Conservation (phyloP, 2,113 vertebrate species). For the Poeciliopsis turrubarensis region DNA sequence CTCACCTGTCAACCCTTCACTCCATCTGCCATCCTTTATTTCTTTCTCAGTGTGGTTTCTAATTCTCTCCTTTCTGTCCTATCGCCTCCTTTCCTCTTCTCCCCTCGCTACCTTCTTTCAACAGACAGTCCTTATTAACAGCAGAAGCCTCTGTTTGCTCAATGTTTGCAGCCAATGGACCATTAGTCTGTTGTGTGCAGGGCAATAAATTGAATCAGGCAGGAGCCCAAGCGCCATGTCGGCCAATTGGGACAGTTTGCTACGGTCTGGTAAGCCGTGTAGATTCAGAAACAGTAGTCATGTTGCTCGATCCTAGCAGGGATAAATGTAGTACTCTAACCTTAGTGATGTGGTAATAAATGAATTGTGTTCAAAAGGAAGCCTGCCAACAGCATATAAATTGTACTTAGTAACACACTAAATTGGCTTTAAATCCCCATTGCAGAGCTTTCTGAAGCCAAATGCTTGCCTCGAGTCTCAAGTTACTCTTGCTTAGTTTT, state of each 20-base stretch:
- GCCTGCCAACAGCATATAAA: neutral
- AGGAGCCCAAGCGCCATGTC: constrained; percentile 55
- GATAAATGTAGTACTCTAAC: constrained; percentile 12
- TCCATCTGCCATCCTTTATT: constrained; percentile 40
- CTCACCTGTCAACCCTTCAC: constrained; percentile 38
- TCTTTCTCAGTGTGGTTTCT: constrained; percentile 22
- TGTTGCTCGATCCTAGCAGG: constrained; percentile 23
- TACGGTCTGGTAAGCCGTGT: constrained; percentile 58
- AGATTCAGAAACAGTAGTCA: constrained; percentile 35
- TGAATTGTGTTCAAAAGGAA: constrained; percentile 6
- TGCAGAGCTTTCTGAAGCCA: neutral
- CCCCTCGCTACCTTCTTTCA: constrained; percentile 30
- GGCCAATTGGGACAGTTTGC: constrained; percentile 72
- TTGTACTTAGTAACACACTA: constrained; percentile 7
- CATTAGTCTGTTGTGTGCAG: constrained; percentile 69
- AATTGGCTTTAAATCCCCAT: neutral
- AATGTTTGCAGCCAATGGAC: constrained; percentile 69
- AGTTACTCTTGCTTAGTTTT: constrained; percentile 3
- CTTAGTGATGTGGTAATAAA: constrained; percentile 13
- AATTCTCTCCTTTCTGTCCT: constrained; percentile 9
- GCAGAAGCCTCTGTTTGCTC: constrained; percentile 59
- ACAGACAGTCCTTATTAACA: constrained; percentile 65
- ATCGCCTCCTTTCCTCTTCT: constrained; percentile 21
- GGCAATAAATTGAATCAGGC: constrained; percentile 73
- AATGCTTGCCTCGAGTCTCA: neutral